Base-by-base conservation (phyloP, 2,888 invertebrate genomes). In the Augiades crinisus region DNA sequence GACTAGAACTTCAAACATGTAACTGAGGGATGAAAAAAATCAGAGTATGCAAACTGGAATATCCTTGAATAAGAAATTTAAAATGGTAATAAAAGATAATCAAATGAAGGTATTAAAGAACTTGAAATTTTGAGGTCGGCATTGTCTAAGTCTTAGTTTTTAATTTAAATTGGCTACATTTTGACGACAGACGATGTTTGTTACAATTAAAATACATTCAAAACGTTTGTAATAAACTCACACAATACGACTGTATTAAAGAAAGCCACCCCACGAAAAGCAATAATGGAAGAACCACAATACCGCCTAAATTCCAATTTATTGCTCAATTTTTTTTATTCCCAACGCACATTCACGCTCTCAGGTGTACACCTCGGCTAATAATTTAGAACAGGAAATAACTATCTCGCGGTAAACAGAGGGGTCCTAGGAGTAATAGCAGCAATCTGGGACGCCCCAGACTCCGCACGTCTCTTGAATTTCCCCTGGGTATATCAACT, bases 401-500 rank as follows among this genome's bases (percentile, higher is more conserved):
- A 83, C 82, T 84, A 85, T 83, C 72, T 76, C 19, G 43, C 49
- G 67, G 81, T 76, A 82, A 84, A 83, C 85, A 80, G 73, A 73
- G 74, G 83, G 81, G 68, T 67, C 80, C 77, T 73, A 70, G 74
- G 68, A 81, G 78, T 85, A 83, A 86, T 86, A 80, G 83, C 76
- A 74, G 77, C 86, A 86, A 88, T 87, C 84, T 83, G 78, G 67
- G 67, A 67, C 68, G 70, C 69, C 72, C 72, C 67, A 63, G 56
- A 61, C 60, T 59, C 61, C 55, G 67, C 67, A 68, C 70, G 80
- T 76, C 79, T 76, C 67, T 68, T 64, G 75, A 80, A 88, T 87
- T 87, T 88, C 88, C 86, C 86, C 58, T 4, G 84, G 72, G 88
- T 68, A 68, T 65, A 63, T 72, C 61, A 62, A 67, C 64, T 68